phyloP scores from a whole-genome alignment of 2,888 invertebrate species.

The Pristionchus exspectatus region DNA sequence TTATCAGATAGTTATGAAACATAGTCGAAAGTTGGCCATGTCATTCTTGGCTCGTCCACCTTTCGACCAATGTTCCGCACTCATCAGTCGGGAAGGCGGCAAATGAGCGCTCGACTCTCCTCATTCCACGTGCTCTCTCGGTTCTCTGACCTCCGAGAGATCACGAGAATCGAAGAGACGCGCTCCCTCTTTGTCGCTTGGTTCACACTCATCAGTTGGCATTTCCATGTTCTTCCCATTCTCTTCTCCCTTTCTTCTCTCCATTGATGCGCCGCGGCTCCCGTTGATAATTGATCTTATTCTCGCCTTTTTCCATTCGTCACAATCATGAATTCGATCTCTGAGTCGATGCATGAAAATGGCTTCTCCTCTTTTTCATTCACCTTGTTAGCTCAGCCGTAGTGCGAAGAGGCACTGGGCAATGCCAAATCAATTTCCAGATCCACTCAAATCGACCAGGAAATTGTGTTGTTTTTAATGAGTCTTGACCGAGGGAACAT shows the following conservation, averaged over 20 bases:
- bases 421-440: neutral
- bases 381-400: neutral
- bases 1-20: neutral
- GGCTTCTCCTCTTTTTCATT: neutral
- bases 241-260: neutral
- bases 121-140: neutral
- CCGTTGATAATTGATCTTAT: neutral
- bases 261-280: neutral
- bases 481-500: neutral
- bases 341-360: neutral
- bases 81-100: neutral
- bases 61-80: neutral
- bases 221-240: neutral
- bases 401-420: neutral
- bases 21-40: neutral
- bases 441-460: too few species aligned
- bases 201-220: slow-evolving; percentile 10
- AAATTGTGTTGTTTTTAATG: neutral
- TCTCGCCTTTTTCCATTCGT: neutral
- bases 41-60: neutral
- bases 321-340: neutral
- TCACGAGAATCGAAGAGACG: neutral
- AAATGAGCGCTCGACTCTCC: neutral
- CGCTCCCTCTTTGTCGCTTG: neutral
- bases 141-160: neutral